phyloP scores from a whole-genome alignment of 2,113 vertebrate species.

The Guaruba guarouba region DNA sequence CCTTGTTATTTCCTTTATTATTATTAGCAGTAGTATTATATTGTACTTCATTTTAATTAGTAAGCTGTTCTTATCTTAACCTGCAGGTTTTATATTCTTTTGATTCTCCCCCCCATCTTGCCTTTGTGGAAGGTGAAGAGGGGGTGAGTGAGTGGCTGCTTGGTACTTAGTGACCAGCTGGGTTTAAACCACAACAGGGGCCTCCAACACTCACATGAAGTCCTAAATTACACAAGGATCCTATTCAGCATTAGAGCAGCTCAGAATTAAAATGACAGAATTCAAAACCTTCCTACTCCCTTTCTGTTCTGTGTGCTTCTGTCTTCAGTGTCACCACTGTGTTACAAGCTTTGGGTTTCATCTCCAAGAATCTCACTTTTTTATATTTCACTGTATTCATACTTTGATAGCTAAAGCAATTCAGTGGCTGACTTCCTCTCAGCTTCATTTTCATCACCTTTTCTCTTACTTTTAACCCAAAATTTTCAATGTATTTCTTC shows the following conservation, averaged over 20 bases:
- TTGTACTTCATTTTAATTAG: neutral
- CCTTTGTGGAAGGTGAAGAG: neutral
- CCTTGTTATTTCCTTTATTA: neutral
- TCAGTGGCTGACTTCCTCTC: neutral
- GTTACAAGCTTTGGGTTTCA: neutral
- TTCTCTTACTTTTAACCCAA: neutral
- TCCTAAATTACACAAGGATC: neutral
- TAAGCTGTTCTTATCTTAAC: neutral
- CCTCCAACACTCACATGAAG: neutral
- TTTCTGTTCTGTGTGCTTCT: neutral
- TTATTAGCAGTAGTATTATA: neutral
- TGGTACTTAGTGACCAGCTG: neutral
- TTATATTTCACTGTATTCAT: neutral
- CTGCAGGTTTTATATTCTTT: neutral
- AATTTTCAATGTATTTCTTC: neutral
- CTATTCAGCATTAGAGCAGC: neutral
- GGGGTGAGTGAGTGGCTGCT: neutral
- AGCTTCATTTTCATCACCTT: neutral
- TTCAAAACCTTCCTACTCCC: neutral
- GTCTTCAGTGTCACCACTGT: neutral
- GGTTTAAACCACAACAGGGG: neutral
- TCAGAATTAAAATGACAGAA: neutral
- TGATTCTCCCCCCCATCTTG: neutral
- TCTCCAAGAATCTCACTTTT: neutral
- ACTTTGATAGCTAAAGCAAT: neutral